Evolutionary conservation across 2,113 vertebrate genomes (phyloP).

Genomic region (Dromas ardeola): DNA sequence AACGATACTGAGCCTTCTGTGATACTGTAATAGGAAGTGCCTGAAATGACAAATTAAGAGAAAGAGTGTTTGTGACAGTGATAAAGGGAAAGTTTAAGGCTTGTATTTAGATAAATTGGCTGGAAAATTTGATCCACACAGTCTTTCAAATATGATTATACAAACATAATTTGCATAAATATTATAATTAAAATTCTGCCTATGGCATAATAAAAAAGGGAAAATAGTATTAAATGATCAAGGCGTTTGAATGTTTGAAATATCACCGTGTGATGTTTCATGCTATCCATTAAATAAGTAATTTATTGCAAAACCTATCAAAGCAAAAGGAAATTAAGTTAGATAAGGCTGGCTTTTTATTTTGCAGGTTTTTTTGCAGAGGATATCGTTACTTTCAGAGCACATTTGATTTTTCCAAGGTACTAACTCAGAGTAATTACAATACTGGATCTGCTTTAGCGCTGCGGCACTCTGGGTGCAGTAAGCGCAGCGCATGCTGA

Average conservation of each 20-base stretch:
- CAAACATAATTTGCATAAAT: constrained; percentile 74
- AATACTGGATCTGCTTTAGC: background rate
- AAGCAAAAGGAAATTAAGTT: constrained; percentile 45
- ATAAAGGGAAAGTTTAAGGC: constrained; percentile 68
- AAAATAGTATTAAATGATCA: constrained; percentile 67
- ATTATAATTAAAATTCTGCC: constrained; percentile 71
- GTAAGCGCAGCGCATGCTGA: accelerated
- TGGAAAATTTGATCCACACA: constrained; percentile 68
- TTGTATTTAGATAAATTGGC: constrained; percentile 68
- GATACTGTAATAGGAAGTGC: background rate
- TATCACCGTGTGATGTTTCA: constrained; percentile 34
- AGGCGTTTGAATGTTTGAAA: constrained; percentile 59
- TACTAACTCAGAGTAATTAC: background rate
- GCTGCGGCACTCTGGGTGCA: background rate
- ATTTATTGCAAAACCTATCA: constrained; percentile 58
- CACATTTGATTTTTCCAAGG: background rate
- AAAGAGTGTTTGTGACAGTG: constrained; percentile 53
- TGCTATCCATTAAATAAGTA: constrained; percentile 60
- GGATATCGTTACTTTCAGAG: background rate
- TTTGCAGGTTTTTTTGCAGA: background rate
- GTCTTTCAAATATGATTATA: constrained; percentile 67
- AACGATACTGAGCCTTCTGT: background rate
- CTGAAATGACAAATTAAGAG: constrained; percentile 43
- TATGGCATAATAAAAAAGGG: constrained; percentile 56
- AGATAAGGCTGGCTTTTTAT: background rate